These are phyloP conservation scores for Caiman crocodilus DNA, from an alignment of 2,797 vertebrate genomes.

Conservation along the genomic window DNA sequence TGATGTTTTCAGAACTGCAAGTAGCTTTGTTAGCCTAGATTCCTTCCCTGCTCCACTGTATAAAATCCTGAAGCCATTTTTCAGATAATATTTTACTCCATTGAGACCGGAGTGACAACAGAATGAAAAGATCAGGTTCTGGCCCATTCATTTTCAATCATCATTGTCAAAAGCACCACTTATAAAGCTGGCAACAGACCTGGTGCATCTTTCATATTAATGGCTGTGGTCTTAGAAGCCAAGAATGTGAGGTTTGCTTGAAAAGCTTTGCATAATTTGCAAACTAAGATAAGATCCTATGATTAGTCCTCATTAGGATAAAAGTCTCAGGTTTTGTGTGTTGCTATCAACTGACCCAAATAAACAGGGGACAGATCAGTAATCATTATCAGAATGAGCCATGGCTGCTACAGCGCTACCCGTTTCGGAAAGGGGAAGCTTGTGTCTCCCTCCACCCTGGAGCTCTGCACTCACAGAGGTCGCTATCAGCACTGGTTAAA, in stretches of 20 bases:
- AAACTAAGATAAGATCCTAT: neutral
- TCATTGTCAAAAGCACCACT: neutral
- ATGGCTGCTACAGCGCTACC: neutral
- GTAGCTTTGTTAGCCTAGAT: neutral
- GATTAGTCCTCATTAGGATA: neutral
- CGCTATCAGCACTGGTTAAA: too few relatives aligned
- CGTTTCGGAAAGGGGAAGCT: neutral
- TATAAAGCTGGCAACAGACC: neutral
- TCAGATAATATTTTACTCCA: neutral
- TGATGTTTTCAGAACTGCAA: rapidly evolving
- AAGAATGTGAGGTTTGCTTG: neutral
- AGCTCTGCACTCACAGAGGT: too few relatives aligned
- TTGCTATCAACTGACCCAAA: neutral
- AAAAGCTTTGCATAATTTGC: neutral
- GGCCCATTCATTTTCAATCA: neutral
- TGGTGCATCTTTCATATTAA: neutral
- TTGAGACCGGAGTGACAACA: neutral
- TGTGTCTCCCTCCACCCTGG: too few relatives aligned
- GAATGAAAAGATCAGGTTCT: neutral
- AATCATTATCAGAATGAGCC: neutral
- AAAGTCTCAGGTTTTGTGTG: neutral
- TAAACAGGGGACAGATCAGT: neutral
- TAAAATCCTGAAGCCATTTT: neutral
- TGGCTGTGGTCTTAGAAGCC: neutral
- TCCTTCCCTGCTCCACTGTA: rapidly evolving